Evolutionary conservation across 1,140 invertebrate species (phyloP), one percentile per base, ranked within the genome.

Genomic region (Ceratosolen solmsi): DNA sequence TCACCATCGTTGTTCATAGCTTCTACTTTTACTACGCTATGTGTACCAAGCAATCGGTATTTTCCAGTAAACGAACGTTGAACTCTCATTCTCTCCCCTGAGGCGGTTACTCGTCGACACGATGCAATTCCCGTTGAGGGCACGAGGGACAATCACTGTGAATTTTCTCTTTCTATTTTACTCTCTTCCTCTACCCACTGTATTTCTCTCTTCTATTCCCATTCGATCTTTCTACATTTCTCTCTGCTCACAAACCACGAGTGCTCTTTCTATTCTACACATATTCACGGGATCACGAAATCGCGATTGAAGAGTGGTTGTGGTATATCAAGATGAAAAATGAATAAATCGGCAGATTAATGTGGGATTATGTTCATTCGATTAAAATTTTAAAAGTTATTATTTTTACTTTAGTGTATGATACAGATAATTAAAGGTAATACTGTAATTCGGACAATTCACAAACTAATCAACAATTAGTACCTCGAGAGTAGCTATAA

Each of bases 41-140:
- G 27, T 51, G 25, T 65, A 75, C 2, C 72, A 30, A 27, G 63
- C 49, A 82, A 82, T 82, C 74, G 74, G 49, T 72, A 54, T 82
- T 82, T 77, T 25, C 20, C 65, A 33, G 51, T 82, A 82, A 82
- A 77, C 80, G 80, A 82, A 63, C 65, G 36, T 68, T 54, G 73
- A 81, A 81, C 79, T 70, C 60, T 36, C 25, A 30, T 41, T 38
- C 30, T 27, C 9, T 65, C 79, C 71, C 71, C n/a, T 20, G 71
- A 58, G 79, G 46, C 30, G 56, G 56, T 80, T 80, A 74, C 79
- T 81, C 46, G 60, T 70, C 79, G 63, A 76, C 60, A 56, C 79
- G 46, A 49, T 63, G 58, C 58, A 46, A 75, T 75, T 75, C 68
- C 79, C 72, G 41, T 49, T 58, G 63, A 68, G 54, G 56, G 54